These are phyloP conservation scores for Microctenopoma steveboyesi DNA, from an alignment of 2,797 vertebrate genomes.

Conservation along the genomic window DNA sequence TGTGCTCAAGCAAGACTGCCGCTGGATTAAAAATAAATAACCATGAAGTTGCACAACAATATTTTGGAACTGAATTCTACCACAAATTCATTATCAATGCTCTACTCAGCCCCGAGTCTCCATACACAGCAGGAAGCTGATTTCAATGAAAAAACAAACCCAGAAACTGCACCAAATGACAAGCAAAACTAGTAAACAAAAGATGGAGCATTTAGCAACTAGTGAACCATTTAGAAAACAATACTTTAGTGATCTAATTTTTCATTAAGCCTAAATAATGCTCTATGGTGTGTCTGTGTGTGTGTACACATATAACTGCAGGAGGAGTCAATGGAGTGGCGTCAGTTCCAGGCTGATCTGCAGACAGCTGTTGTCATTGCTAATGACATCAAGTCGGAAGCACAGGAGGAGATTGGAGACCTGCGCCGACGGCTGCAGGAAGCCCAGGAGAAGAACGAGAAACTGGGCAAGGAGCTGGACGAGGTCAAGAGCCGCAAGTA, in stretches of 20 bases:
- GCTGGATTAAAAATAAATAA: too few species aligned
- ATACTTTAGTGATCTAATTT: neutral
- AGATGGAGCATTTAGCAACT: too few species aligned
- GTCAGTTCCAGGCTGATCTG: constrained; percentile 96
- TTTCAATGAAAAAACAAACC: too few species aligned
- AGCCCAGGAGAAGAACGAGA: constrained; percentile 92
- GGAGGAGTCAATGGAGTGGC: constrained; percentile 98
- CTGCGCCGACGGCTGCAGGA: constrained; percentile 92
- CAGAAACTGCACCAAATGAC: too few species aligned
- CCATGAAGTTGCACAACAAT: too few species aligned
- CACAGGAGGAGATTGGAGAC: constrained; percentile 96
- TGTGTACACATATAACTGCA: constrained; percentile 47
- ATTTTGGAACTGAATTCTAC: too few species aligned
- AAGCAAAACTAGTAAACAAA: too few species aligned
- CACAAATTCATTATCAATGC: neutral
- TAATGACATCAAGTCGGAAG: constrained; percentile 97
- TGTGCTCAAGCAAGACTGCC: neutral
- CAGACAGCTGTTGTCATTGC: constrained; percentile 97
- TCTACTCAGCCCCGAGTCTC: neutral
- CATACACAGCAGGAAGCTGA: too few species aligned
- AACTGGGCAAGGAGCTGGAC: constrained; percentile 93
- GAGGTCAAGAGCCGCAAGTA: constrained; percentile 97
- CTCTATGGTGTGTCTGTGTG: neutral
- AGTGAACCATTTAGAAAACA: too few species aligned
- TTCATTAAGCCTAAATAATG: neutral